Percentiles rank a stretch among this genome's conserved stretches.
Evolutionary conservation across 2,888 invertebrate genomes (phyloP).

Genomic region (Emesis furor): DNA sequence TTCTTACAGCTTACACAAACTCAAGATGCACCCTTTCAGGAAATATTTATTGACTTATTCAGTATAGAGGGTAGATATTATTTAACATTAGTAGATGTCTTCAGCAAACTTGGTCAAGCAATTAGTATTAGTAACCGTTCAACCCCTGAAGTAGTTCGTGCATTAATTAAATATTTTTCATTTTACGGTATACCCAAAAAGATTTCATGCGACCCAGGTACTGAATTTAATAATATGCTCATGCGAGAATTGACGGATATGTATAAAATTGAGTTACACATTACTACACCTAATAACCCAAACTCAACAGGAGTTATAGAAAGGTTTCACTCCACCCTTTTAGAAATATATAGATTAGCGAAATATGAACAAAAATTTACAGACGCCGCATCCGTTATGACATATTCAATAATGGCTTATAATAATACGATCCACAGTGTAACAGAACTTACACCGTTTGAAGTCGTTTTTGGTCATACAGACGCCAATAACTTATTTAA

Average conservation of each 20-base stretch:
- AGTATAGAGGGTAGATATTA: constrained; percentile 37
- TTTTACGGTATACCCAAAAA: constrained; percentile 29
- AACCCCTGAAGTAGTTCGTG: constrained; percentile 59
- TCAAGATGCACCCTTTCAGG: constrained; percentile 17
- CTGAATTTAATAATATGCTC: neutral
- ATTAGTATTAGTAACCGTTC: constrained; percentile 40
- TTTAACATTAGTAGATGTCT: constrained; percentile 52
- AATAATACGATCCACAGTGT: constrained; percentile 71
- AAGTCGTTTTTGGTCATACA: constrained; percentile 73
- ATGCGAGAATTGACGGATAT: constrained; percentile 26
- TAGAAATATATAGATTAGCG: constrained; percentile 74
- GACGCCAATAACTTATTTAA: constrained; percentile 60
- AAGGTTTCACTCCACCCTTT: constrained; percentile 47
- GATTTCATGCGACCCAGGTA: constrained; percentile 34
- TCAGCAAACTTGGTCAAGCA: constrained; percentile 59
- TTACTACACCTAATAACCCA: constrained; percentile 70
- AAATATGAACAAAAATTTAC: constrained; percentile 69
- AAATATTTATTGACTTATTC: constrained; percentile 46
- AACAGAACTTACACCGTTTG: constrained; percentile 70
- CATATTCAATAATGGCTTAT: constrained; percentile 71
- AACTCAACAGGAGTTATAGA: constrained; percentile 71
- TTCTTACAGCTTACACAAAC: constrained; percentile 34
- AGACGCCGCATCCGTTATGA: constrained; percentile 72
- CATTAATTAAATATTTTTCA: constrained; percentile 62
- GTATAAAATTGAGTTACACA: constrained; percentile 69